Conservation (phyloP, 2,888 invertebrate genomes). For the Agonopterix alstromeriana region DNA sequence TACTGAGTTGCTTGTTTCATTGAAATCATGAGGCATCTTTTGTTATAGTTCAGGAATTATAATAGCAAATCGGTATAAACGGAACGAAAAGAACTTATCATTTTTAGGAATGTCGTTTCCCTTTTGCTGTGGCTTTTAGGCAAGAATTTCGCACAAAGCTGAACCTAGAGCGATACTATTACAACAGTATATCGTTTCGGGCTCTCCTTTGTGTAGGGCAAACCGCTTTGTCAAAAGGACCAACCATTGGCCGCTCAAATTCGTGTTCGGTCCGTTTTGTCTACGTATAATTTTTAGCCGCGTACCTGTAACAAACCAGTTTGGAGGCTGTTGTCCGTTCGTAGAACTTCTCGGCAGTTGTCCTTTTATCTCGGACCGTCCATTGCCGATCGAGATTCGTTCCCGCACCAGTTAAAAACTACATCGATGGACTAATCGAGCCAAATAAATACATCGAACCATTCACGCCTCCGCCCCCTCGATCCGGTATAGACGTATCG, state of each 20-base stretch:
- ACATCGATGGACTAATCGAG: conserved; percentile 36
- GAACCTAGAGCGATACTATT: conserved; percentile 13
- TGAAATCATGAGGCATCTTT: too few relatives aligned
- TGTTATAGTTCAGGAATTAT: too few relatives aligned
- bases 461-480: conserved; percentile 34
- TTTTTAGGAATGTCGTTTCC: too few relatives aligned
- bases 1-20: too few relatives aligned
- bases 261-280: conserved; percentile 46
- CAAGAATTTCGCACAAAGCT: conserved; percentile 10
- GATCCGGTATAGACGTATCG: conserved; percentile 24
- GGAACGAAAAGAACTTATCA: too few relatives aligned
- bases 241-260: conserved; percentile 47
- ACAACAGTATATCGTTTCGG: conserved; percentile 24
- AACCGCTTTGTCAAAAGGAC: conserved; percentile 54
- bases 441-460: conserved; percentile 34
- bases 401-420: conserved; percentile 25
- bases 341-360: conserved; percentile 46
- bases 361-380: conserved; percentile 40
- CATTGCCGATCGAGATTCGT: conserved; percentile 32
- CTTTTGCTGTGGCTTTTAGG: background rate
- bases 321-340: conserved; percentile 42
- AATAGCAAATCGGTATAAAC: too few relatives aligned
- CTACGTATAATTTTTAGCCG: conserved; percentile 68
- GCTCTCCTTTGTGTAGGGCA: conserved; percentile 28
- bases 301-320: conserved; percentile 69